A percentile compares a stretch with the other conserved stretches of the same genome.
Evolutionary conservation across 1,140 invertebrate genomes (phyloP).

Genomic region (Thalassaphorura encarpata): DNA sequence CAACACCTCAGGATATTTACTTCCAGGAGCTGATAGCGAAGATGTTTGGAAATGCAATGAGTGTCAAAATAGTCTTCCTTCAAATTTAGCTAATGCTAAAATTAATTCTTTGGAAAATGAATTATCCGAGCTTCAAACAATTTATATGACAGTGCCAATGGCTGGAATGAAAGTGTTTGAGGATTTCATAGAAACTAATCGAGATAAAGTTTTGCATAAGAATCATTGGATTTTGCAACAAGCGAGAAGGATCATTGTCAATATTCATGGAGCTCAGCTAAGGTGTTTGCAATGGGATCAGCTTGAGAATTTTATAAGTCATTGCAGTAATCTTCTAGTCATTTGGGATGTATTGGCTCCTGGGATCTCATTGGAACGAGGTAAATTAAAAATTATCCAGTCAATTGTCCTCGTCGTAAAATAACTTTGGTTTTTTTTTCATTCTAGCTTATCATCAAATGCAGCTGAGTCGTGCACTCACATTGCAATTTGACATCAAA

Average conservation of each 20-base stretch:
- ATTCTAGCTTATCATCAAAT: background rate
- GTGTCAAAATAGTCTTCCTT: constrained; percentile 1
- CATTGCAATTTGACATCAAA: background rate
- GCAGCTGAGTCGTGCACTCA: background rate
- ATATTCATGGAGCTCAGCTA: background rate
- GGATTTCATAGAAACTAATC: constrained; percentile 16
- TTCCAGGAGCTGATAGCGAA: constrained; percentile 13
- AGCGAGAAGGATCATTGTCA: constrained; percentile 8
- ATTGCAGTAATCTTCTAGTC: constrained; percentile 14
- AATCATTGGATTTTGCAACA: constrained; percentile 24
- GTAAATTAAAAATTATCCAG: constrained; percentile 1
- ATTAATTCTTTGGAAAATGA: background rate
- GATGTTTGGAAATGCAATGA: constrained; percentile 19
- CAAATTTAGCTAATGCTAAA: background rate
- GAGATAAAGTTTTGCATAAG: constrained; percentile 13
- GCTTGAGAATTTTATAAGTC: constrained; percentile 2
- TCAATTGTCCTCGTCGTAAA: background rate
- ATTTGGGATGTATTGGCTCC: constrained; percentile 17
- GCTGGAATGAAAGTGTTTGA: constrained; percentile 4
- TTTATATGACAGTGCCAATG: constrained; percentile 10
- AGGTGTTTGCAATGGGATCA: background rate
- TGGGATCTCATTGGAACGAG: constrained; percentile 20
- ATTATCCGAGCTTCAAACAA: constrained; percentile 10
- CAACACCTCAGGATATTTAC: constrained; percentile 8
- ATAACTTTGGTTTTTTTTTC: background rate